Evolutionary conservation across 1,140 invertebrate species (phyloP).

Genomic region (Drosophila fuyamai): DNA sequence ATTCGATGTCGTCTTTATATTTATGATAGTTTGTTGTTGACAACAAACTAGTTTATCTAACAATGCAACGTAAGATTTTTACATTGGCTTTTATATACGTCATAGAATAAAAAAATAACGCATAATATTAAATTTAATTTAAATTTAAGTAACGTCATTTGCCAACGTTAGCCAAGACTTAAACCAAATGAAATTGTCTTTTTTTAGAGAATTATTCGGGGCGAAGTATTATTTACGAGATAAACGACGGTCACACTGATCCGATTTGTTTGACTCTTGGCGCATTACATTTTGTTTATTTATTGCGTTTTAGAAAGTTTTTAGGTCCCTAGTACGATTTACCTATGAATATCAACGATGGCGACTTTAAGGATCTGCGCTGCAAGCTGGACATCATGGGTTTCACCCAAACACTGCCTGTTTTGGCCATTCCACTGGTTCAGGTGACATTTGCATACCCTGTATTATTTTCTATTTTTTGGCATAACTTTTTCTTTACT

Average conservation of each 20-base stretch:
- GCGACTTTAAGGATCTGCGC: conserved; percentile 76
- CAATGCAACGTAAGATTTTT: no score
- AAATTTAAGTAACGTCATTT: no score
- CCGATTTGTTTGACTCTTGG: conserved; percentile 13
- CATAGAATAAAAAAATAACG: no score
- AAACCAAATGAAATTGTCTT: background rate
- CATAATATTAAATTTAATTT: no score
- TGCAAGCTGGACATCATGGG: conserved; percentile 81
- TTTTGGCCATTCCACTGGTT: conserved; percentile 87
- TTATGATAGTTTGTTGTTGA: no score
- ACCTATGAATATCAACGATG: conserved; percentile 66
- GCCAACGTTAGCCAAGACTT: background rate
- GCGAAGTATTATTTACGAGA: background rate
- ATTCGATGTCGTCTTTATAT: no score
- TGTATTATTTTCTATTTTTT: background rate
- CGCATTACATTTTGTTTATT: conserved; percentile 18
- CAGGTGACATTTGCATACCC: conserved; percentile 41
- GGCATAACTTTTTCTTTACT: background rate
- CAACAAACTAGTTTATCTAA: no score
- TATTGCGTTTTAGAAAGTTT: conserved; percentile 13
- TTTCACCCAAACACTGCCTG: conserved; percentile 75
- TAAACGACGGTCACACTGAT: background rate
- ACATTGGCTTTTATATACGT: no score
- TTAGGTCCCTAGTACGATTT: background rate
- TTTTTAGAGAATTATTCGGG: background rate